Evolutionary conservation across 2,888 invertebrate genomes (phyloP).

Genomic region (Trissolcus japonicus): DNA sequence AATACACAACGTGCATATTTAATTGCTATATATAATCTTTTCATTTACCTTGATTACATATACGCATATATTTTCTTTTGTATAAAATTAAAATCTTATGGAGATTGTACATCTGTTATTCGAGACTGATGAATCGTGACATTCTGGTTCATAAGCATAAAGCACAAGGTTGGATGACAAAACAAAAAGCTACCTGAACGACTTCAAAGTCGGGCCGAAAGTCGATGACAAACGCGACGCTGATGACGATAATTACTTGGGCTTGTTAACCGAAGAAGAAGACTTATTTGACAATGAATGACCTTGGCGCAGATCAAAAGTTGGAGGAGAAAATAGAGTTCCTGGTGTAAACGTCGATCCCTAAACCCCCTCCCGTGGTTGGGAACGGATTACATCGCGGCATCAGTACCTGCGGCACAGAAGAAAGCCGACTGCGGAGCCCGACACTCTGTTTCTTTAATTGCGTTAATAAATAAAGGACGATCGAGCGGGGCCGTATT

Average conservation of each 20-base stretch:
- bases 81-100: no score
- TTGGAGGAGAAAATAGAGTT: constrained; percentile 41
- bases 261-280: constrained; percentile 37
- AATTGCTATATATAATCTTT: constrained; percentile 4
- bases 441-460: constrained; percentile 76
- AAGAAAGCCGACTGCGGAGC: constrained; percentile 70
- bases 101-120: no score
- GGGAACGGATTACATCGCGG: constrained; percentile 60
- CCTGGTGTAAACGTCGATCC: constrained; percentile 60
- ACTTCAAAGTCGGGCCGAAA: neutral
- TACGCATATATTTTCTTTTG: no score
- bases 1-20: constrained; percentile 34
- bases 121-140: no score
- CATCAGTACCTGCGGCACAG: constrained; percentile 66
- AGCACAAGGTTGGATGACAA: neutral
- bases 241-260: constrained; percentile 12
- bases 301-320: constrained; percentile 52
- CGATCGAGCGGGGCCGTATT: constrained; percentile 63
- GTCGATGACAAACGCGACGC: neutral
- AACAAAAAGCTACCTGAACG: neutral
- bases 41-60: constrained; percentile 13
- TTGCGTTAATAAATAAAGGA: constrained; percentile 76
- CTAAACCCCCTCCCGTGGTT: constrained; percentile 42
- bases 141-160: no score
- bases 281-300: constrained; percentile 57